phyloP scores from a whole-genome alignment of 2,888 invertebrate genomes.

The Pecten maximus region DNA sequence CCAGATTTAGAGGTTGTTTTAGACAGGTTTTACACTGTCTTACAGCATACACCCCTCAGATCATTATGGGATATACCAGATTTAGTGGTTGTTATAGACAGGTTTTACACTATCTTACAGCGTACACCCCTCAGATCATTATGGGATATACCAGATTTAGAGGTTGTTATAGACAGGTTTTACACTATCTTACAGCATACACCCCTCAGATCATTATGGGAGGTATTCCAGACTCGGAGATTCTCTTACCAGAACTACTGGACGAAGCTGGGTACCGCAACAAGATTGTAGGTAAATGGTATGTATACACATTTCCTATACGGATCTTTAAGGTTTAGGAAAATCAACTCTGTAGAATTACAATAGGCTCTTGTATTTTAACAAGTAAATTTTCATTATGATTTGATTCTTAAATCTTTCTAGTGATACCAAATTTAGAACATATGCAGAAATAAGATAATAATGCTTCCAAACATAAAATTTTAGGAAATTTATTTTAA shows the following conservation, averaged over 20 bases:
- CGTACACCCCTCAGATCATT: conserved; percentile 83
- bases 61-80: conserved; percentile 82
- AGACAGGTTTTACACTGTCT: conserved; percentile 33
- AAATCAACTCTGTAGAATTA: not conserved
- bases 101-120: conserved; percentile 62
- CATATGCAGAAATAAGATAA: too few relatives aligned
- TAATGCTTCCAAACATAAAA: not conserved
- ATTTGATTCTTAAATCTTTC: too few relatives aligned
- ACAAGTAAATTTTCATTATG: not conserved
- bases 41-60: conserved; percentile 83
- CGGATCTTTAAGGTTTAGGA: too few relatives aligned
- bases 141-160: conserved; percentile 81
- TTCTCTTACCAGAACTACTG: conserved; percentile 82
- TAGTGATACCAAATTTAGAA: too few relatives aligned
- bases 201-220: conserved; percentile 83
- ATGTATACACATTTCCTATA: not conserved
- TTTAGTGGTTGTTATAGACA: conserved; percentile 72
- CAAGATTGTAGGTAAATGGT: conserved; percentile 84
- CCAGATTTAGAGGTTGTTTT: conserved; percentile 78
- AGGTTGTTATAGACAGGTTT: conserved; percentile 66
- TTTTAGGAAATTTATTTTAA: not conserved
- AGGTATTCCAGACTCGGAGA: conserved; percentile 82
- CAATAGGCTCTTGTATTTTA: not conserved
- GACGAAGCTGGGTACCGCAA: conserved; percentile 81
- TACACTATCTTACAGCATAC: conserved; percentile 76